Base-by-base conservation (phyloP, 2,797 vertebrate genomes). In the Jordanella pulchra region DNA sequence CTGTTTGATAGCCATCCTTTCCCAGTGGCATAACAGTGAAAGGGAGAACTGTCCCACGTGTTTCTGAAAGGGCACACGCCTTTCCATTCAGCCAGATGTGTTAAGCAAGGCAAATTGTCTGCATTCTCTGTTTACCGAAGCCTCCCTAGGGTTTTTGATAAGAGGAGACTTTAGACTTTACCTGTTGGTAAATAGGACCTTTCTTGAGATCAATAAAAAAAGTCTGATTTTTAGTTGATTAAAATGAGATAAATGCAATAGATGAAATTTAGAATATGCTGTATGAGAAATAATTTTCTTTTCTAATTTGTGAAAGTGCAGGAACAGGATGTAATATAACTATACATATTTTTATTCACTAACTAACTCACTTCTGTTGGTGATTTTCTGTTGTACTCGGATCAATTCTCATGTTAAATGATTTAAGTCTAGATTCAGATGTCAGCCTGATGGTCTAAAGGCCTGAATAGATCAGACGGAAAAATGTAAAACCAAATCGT, bases 81-180 rank as follows among this genome's bases (percentile, higher is more conserved):
- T 75, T 89, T 93, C 91, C 86, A 90, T 94, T 94, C 90, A 93
- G 89, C 91, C 92, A 94, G 93, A 93, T 94, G 92, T 93, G 92
- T 92, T 86, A 86, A 91, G 89, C 86, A 50, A 85, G 78, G 86
- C 80, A 75, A 82, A 89, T 84, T 89, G 87, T 80, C 88, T 65
- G 78, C 82, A 81, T 89, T 86, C 84, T 72, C 70, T 71, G 70
- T 80, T 73, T 55, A 58, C 89, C 83, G 81, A 81, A 86, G 84
- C 77, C 87, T 66, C 72, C 39, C 69, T 76, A 76, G 91, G 91
- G 92, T 90, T 82, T 82, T 67, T 67, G 73, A 79, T 81, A 77
- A 74, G 71, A 66, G 81, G 83, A n/a, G 90, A 87, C 92, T 88
- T 91, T 82, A 74, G 71, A 75, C n/a, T n/a, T n/a, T n/a, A n/a